Base-by-base conservation (phyloP, 2,797 vertebrate genomes). In the Glossophaga mutica region DNA sequence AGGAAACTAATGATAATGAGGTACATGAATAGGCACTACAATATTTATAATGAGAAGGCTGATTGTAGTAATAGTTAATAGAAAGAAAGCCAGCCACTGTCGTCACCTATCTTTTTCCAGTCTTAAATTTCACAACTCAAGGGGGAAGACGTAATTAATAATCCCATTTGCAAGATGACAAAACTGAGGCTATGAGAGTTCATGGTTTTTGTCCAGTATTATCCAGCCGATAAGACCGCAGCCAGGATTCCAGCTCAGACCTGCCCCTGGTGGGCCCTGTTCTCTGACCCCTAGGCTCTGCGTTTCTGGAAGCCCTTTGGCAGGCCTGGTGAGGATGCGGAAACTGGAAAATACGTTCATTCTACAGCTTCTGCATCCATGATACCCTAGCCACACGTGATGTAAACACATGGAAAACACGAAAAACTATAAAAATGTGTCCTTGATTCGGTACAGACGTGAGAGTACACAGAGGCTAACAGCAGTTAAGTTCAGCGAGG, bases 261-360 rank as follows among this genome's bases (percentile, higher is more conserved):
- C 24, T 52, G 0, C 19, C 15, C 71, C 3, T 9, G 15, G 2
- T 2, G 12, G 26, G 1, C 1, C 37, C 9, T 57, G 22, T 78
- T 50, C 34, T 79, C 22, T 57, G 34, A 88, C 14, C 5, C 11
- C 5, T 50, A 18, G 4, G 1, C 24, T 68, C 16, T 48, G 79
- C n/a, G 37, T 19, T 52, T 73, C 29, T 44, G 34, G 6, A 1
- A 46, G 2, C 11, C 82, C 9, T 0, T 2, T 11, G 16, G 5
- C 2, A 37, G 16, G 14, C 5, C 32, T 32, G 0, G 16, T 22
- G 6, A 67, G 7, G 34, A 44, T 24, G 11, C 0, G 52, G 14
- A 37, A 0, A 26, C 42, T 7, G 22, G 8, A 48, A 94, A 79
- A 68, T 0, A 48, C 1, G 2, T 39, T 44, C 9, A 18, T 37